A percentile compares a stretch with the other conserved stretches of the same genome.
Conservation (phyloP, 1,140 invertebrate species). For the Meteorus sp. region DNA sequence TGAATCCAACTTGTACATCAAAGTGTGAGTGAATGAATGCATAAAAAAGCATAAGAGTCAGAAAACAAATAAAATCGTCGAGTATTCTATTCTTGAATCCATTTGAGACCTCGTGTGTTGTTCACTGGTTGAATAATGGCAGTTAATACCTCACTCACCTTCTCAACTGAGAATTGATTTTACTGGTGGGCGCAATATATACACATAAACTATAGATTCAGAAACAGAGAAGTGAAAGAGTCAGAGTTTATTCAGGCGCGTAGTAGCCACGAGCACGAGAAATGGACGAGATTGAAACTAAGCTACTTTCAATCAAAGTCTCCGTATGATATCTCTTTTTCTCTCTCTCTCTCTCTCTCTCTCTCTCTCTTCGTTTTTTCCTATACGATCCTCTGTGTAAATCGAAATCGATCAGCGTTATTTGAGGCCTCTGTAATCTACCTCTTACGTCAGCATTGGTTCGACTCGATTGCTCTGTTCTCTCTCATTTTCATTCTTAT, state of each 20-base stretch:
- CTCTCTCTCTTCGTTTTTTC: conserved; percentile 1
- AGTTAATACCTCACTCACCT: conserved; percentile 38
- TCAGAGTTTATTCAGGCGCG: conserved; percentile 46
- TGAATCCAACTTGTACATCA: not conserved
- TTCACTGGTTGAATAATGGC: conserved; percentile 7
- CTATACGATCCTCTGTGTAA: conserved; percentile 18
- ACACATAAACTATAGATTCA: not conserved
- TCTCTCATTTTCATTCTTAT: not conserved
- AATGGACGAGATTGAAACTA: conserved; percentile 42
- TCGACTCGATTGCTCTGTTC: not conserved
- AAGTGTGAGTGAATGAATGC: too few species aligned
- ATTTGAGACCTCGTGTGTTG: conserved; percentile 1
- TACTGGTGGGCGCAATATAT: not conserved
- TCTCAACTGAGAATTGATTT: conserved; percentile 37
- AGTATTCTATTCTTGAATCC: too few species aligned
- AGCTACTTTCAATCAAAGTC: conserved; percentile 33
- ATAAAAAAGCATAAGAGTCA: not conserved
- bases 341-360: not conserved
- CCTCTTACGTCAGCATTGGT: not conserved
- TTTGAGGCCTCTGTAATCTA: conserved; percentile 16
- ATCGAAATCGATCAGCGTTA: conserved; percentile 28
- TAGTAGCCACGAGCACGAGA: conserved; percentile 22
- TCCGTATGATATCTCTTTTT: not conserved
- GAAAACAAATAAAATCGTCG: not conserved
- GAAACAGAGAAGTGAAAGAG: conserved; percentile 34